These are phyloP conservation scores for Tipula vernalis DNA, from an alignment of 2,888 invertebrate genomes.

Conservation along the genomic window DNA sequence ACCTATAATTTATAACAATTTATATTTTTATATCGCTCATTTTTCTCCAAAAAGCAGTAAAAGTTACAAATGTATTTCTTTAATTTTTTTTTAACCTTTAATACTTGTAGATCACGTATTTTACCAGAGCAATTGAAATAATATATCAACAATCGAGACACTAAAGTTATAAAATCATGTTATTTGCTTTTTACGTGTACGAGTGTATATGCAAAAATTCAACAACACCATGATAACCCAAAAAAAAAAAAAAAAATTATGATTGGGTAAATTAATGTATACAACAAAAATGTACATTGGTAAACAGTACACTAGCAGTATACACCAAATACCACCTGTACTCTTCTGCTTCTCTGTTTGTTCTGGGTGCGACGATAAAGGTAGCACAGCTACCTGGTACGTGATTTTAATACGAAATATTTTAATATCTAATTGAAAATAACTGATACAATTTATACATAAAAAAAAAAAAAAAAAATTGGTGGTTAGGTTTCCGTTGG, in stretches of 20 bases:
- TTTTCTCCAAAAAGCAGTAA: neutral
- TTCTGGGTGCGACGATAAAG: neutral
- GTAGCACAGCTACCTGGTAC: neutral
- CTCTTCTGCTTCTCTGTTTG: neutral
- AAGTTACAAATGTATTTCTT: neutral
- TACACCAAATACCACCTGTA: neutral
- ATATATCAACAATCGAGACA: neutral
- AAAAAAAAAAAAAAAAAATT: neutral
- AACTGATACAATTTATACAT: neutral
- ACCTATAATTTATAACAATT: neutral
- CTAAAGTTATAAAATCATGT: neutral
- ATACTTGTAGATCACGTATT: neutral
- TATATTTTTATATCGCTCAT: neutral
- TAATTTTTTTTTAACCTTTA: neutral
- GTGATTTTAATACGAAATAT: neutral
- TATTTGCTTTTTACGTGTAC: neutral
- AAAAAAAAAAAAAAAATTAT: neutral
- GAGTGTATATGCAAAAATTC: neutral
- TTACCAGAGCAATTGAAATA: neutral
- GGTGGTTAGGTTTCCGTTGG: neutral
- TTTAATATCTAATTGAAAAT: neutral
- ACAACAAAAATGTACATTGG: neutral
- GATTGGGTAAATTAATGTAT: neutral
- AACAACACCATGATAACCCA: neutral
- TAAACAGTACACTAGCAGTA: neutral